These are phyloP conservation scores for Polypterus bichir DNA, from an alignment of 2,113 vertebrate genomes.

Conservation along the genomic window DNA sequence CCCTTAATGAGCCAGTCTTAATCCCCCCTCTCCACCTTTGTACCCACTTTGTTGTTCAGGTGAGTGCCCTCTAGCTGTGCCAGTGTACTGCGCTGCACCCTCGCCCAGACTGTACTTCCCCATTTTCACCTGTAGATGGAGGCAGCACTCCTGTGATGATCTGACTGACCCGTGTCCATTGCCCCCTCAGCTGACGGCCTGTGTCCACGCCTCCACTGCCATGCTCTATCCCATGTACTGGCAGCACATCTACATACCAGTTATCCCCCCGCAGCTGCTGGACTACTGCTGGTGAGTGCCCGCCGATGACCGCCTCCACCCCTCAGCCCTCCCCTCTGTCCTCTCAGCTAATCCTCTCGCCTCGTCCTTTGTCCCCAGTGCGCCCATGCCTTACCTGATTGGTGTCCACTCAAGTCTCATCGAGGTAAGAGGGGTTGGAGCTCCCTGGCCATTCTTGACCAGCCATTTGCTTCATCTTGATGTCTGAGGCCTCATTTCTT, in stretches of 20 bases:
- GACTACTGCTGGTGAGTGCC: slow-evolving; percentile 74
- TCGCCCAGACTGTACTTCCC: no score
- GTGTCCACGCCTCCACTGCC: slow-evolving; percentile 63
- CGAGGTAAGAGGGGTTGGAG: slow-evolving; percentile 47
- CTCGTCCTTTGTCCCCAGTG: slow-evolving; percentile 38
- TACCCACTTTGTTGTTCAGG: no score
- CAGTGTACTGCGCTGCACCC: no score
- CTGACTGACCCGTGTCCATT: not conserved
- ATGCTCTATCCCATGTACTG: slow-evolving; percentile 78
- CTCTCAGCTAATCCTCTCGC: no score
- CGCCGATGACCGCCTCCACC: not conserved
- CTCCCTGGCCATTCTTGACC: not conserved
- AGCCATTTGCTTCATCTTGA: no score
- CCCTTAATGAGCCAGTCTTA: no score
- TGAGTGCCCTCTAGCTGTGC: no score
- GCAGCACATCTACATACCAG: slow-evolving; percentile 85
- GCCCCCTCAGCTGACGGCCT: slow-evolving; percentile 62
- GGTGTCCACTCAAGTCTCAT: slow-evolving; percentile 70
- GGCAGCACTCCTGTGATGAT: no score
- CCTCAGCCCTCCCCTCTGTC: not conserved
- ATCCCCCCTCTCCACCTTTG: no score
- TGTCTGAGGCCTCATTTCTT: not conserved
- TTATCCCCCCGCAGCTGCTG: slow-evolving; percentile 70
- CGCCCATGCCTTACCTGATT: slow-evolving; percentile 81
- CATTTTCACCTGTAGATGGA: no score